Evolutionary conservation across 2,113 vertebrate genomes (phyloP).

Genomic region (Pelecanus crispus): DNA sequence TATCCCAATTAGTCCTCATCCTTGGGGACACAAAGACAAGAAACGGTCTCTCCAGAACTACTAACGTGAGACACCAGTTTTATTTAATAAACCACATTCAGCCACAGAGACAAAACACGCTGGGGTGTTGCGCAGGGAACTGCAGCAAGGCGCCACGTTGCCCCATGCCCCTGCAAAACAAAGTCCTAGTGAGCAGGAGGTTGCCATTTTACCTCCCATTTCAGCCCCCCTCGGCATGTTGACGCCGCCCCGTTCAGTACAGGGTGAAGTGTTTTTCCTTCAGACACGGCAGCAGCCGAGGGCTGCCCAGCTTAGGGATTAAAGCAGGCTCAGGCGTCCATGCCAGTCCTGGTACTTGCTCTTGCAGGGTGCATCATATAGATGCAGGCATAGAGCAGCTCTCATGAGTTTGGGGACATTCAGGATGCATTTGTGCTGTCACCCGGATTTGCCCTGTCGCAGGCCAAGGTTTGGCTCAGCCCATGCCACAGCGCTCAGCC

Average conservation of each 20-base stretch:
- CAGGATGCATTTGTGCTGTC: not conserved
- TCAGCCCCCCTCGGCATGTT: not conserved
- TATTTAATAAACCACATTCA: not conserved
- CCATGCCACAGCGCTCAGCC: not conserved
- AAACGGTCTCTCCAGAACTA: not conserved
- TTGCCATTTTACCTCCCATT: not conserved
- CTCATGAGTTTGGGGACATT: not conserved
- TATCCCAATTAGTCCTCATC: not conserved
- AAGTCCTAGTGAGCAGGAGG: not conserved
- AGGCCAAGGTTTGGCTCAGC: not conserved
- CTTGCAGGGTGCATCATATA: too few relatives aligned
- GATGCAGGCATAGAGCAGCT: not conserved
- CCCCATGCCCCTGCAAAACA: not conserved
- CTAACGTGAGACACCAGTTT: not conserved
- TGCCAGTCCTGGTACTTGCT: not conserved
- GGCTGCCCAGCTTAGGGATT: not conserved
- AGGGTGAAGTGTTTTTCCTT: not conserved
- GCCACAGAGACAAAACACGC: not conserved
- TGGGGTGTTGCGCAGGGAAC: not conserved
- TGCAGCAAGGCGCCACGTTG: not conserved
- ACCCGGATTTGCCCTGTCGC: not conserved
- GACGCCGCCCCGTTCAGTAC: accelerated
- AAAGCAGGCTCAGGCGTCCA: not conserved
- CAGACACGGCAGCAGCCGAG: not conserved
- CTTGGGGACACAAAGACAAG: not conserved